A percentile compares a stretch with the other conserved stretches of the same genome.
Conservation (phyloP, 2,797 vertebrate species). For the Danionella dracula region DNA sequence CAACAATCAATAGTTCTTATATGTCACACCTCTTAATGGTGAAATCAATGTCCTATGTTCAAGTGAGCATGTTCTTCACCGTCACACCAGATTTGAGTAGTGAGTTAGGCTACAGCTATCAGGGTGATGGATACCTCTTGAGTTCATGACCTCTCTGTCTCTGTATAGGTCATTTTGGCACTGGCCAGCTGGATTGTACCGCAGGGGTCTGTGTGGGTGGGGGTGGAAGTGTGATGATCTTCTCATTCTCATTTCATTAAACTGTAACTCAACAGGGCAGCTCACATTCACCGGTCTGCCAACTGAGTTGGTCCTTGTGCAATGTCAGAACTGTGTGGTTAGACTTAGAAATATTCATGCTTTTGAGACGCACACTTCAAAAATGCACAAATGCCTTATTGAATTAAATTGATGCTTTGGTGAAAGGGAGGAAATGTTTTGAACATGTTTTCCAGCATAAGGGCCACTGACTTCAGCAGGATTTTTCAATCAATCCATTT, state of each 20-base stretch:
- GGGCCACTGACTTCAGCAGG: not conserved
- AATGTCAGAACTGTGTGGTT: not conserved
- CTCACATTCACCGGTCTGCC: not conserved
- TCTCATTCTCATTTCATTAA: slow-evolving; percentile 7
- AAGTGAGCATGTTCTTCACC: not conserved
- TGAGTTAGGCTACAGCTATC: slow-evolving; percentile 58
- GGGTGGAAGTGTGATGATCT: slow-evolving; percentile 3
- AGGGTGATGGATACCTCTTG: slow-evolving; percentile 53
- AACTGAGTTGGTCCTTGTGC: slow-evolving; percentile 3
- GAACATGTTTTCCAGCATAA: not conserved
- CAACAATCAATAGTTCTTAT: slow-evolving; percentile 46
- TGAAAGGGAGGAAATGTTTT: not conserved
- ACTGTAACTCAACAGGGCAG: not conserved
- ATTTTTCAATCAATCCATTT: slow-evolving; percentile 15
- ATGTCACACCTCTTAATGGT: slow-evolving; percentile 41
- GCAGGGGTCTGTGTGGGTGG: slow-evolving; percentile 7
- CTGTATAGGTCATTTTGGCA: slow-evolving; percentile 48
- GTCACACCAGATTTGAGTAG: not conserved
- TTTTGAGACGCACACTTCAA: not conserved
- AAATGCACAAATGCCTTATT: no score
- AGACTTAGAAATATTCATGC: not conserved
- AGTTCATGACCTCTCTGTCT: slow-evolving; percentile 49
- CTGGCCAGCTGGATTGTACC: slow-evolving; percentile 57
- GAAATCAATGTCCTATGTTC: slow-evolving; percentile 52
- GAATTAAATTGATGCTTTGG: not conserved